These are phyloP conservation scores for Euphysa ruthae DNA, from an alignment of 30 jellyfish, hydroid and myxozoan genomes.

Conservation along the genomic window DNA sequence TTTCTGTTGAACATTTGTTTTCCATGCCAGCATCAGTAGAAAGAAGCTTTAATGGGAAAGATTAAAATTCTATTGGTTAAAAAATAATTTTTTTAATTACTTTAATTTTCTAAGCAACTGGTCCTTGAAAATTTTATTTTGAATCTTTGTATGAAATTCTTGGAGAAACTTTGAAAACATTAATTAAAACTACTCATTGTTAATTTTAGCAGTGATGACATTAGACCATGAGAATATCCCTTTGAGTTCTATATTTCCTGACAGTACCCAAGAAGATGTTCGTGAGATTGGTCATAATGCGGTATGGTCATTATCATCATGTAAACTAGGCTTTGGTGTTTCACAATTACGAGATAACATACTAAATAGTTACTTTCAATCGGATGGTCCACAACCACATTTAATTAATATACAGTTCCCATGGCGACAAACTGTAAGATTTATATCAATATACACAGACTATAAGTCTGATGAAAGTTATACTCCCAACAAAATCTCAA, in stretches of 20 bases:
- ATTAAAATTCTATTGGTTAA: too few relatives aligned
- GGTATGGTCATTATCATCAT: constrained; percentile 94
- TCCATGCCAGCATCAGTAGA: too few relatives aligned
- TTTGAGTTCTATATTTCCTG: constrained; percentile 27
- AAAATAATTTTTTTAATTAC: too few relatives aligned
- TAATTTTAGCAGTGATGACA: too few relatives aligned
- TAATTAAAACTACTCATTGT: too few relatives aligned
- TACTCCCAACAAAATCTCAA: constrained; percentile 88
- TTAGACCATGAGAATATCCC: too few relatives aligned
- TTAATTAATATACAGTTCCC: constrained; percentile 74
- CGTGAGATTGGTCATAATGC: constrained; percentile 91
- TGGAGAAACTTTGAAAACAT: too few relatives aligned
- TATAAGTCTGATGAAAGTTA: constrained; percentile 96
- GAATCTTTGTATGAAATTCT: too few relatives aligned
- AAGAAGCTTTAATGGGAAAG: too few relatives aligned
- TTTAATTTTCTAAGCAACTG: too few relatives aligned
- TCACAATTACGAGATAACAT: constrained; percentile 68
- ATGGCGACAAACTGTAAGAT: constrained; percentile 60
- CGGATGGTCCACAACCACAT: constrained; percentile 99
- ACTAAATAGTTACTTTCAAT: constrained; percentile 86
- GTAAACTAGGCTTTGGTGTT: constrained; percentile 91
- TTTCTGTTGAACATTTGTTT: too few relatives aligned
- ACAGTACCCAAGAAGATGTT: constrained; percentile 48
- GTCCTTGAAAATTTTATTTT: too few relatives aligned
- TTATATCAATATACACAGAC: constrained; percentile 78